A percentile compares a stretch with the other conserved stretches of the same genome.
These are phyloP conservation scores for Hemibagrus guttatus DNA, from an alignment of 2,797 vertebrate genomes.

Conservation along the genomic window DNA sequence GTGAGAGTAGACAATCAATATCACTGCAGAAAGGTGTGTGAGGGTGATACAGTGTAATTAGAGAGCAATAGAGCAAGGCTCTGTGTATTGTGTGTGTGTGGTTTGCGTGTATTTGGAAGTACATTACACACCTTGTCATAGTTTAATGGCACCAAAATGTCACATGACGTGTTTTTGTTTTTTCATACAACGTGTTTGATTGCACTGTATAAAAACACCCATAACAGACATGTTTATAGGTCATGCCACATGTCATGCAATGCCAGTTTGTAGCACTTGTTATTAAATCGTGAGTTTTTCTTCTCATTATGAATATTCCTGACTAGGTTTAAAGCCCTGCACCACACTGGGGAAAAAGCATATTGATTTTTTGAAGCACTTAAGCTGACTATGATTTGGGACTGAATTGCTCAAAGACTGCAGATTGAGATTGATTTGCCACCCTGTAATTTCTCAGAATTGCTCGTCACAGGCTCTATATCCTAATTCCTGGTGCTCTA, in stretches of 20 bases:
- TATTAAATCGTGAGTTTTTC: conserved; percentile 35
- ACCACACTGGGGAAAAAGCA: conserved; percentile 43
- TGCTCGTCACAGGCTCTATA: conserved; percentile 34
- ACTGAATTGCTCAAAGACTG: conserved; percentile 50
- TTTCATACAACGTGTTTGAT: background rate
- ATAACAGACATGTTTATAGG: background rate
- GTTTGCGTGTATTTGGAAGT: background rate
- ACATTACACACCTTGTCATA: background rate
- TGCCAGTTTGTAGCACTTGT: conserved; percentile 15
- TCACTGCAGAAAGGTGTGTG: conserved; percentile 63
- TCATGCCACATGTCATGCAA: conserved; percentile 17
- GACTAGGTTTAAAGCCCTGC: conserved; percentile 48
- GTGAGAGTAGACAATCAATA: conserved; percentile 75
- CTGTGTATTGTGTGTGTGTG: conserved; percentile 31
- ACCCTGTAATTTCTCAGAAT: conserved; percentile 43
- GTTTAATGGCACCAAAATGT: background rate
- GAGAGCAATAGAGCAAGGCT: conserved; percentile 53
- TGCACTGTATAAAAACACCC: background rate
- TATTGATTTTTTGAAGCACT: conserved; percentile 58
- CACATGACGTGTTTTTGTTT: background rate
- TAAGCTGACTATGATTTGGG: conserved; percentile 58
- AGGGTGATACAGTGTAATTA: conserved; percentile 62
- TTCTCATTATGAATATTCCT: conserved; percentile 41
- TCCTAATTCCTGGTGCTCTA: conserved; percentile 18
- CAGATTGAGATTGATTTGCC: conserved; percentile 53